A percentile compares a stretch with the other conserved stretches of the same genome.
phyloP scores from a whole-genome alignment of 2,797 vertebrate genomes.

The Peromyscus nudipes region DNA sequence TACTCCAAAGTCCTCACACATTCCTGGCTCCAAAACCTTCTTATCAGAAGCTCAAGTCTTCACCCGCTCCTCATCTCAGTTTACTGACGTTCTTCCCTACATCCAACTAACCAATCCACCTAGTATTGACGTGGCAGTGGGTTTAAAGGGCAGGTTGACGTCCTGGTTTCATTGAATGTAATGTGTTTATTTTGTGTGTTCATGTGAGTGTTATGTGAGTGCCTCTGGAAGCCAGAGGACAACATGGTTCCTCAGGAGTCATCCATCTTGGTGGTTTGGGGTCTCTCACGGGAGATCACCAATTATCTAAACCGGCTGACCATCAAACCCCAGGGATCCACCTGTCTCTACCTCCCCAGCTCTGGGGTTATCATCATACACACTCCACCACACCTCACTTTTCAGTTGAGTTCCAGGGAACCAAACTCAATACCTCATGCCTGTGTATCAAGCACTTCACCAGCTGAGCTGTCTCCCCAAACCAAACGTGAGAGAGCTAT shows the following conservation, averaged over 20 bases:
- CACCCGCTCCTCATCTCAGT: neutral
- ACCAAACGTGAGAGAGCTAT: neutral
- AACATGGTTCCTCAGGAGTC: neutral
- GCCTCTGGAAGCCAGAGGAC: neutral
- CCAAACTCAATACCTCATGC: too few species aligned
- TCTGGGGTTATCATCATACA: neutral
- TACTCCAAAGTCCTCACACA: neutral
- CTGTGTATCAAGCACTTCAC: neutral
- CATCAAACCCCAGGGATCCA: neutral
- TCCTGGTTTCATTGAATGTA: neutral
- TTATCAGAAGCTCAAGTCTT: conserved; percentile 1
- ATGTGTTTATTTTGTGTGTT: neutral
- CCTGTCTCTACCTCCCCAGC: neutral
- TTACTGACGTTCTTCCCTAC: neutral
- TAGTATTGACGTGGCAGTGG: neutral
- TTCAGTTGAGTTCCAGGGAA: neutral
- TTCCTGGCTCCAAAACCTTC: neutral
- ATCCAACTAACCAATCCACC: neutral
- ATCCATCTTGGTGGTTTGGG: neutral
- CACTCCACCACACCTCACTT: neutral
- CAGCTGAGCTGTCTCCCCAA: neutral
- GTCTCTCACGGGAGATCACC: neutral
- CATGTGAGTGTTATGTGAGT: neutral
- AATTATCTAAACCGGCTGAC: neutral
- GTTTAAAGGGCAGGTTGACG: neutral